These are phyloP conservation scores for Alaudala cheleensis DNA, from an alignment of 2,113 vertebrate species.

Conservation along the genomic window DNA sequence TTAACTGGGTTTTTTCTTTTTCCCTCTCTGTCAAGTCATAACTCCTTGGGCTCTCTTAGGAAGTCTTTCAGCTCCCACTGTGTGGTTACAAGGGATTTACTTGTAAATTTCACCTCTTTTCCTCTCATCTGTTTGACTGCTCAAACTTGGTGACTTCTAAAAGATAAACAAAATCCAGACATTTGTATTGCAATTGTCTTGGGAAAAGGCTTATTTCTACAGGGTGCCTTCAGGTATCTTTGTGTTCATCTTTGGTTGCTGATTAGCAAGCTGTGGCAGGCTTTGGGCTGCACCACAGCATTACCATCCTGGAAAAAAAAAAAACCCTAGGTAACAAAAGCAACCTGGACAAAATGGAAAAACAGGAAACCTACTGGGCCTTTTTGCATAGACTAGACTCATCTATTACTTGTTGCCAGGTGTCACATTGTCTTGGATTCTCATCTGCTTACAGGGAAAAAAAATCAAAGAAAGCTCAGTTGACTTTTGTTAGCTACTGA, in stretches of 20 bases:
- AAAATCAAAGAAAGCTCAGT: not conserved
- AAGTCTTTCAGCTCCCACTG: not conserved
- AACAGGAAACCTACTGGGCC: not conserved
- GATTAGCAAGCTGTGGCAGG: not conserved
- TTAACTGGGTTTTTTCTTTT: accelerated
- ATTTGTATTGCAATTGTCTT: not conserved
- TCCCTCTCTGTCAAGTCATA: not conserved
- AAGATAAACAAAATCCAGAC: not conserved
- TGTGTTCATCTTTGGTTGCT: not conserved
- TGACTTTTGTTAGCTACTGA: not conserved
- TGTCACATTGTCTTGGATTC: not conserved
- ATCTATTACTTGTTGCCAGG: not conserved
- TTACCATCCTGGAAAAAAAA: not conserved
- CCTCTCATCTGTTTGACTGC: not conserved
- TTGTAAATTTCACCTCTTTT: not conserved
- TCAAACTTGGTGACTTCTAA: not conserved
- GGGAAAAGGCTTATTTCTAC: not conserved
- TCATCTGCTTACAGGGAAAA: not conserved
- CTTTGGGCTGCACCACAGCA: not conserved
- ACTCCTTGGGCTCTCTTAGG: not conserved
- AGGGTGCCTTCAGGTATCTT: not conserved
- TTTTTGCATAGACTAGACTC: not conserved
- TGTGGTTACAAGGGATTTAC: not conserved
- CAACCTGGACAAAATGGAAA: not conserved
- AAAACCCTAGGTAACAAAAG: not conserved